phyloP scores from a whole-genome alignment of 2,888 invertebrate species.

The Cylloceria caligata region DNA sequence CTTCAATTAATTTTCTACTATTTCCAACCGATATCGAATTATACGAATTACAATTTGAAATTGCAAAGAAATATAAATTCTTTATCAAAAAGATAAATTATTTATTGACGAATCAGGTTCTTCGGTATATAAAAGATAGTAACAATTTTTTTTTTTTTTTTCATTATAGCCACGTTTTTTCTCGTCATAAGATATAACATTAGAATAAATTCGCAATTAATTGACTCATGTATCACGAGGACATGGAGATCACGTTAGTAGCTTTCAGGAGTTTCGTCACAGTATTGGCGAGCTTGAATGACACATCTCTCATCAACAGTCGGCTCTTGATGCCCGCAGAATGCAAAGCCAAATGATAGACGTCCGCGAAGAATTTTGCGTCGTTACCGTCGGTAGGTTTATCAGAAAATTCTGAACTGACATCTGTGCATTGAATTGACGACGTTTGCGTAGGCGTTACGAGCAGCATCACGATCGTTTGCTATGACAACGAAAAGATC shows the following conservation, averaged over 20 bases:
- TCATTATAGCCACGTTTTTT: conserved; percentile 11
- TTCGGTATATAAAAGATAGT: conserved; percentile 7
- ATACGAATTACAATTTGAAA: background rate
- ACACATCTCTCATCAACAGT: conserved; percentile 86
- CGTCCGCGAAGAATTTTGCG: conserved; percentile 89
- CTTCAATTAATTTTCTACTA: background rate
- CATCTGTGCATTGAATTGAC: conserved; percentile 91
- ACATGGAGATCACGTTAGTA: conserved; percentile 88
- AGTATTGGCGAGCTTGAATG: conserved; percentile 87
- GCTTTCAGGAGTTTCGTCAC: conserved; percentile 87
- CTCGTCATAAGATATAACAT: background rate
- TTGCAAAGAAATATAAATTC: background rate
- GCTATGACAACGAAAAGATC: conserved; percentile 71
- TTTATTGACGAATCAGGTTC: conserved; percentile 24
- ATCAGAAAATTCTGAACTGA: conserved; percentile 89
- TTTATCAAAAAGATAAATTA: conserved; percentile 22
- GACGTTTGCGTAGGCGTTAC: conserved; percentile 90
- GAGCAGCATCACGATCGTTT: conserved; percentile 85
- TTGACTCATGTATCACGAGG: conserved; percentile 82
- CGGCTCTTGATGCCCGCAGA: conserved; percentile 88
- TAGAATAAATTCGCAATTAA: conserved; percentile 2
- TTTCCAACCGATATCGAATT: background rate
- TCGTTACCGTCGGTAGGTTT: conserved; percentile 82
- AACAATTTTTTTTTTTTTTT: conserved; percentile 15
- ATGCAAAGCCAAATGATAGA: conserved; percentile 89